Evolutionary conservation across 2,888 invertebrate species (phyloP).

Genomic region (Vanessa cardui): DNA sequence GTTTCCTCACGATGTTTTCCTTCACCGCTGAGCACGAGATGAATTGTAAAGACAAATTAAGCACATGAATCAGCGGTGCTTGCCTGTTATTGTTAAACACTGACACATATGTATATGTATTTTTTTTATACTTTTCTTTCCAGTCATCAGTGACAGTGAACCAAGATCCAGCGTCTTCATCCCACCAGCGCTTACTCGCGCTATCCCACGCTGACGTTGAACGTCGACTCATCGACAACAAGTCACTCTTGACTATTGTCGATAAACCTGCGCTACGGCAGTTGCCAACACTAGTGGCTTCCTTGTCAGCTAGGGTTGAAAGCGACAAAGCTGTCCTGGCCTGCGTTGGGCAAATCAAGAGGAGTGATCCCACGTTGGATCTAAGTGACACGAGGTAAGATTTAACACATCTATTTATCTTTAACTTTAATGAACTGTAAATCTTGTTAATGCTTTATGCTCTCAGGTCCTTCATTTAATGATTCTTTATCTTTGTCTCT

Average conservation of each 20-base stretch:
- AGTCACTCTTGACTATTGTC: constrained; percentile 92
- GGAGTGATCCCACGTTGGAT: constrained; percentile 83
- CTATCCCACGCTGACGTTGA: constrained; percentile 93
- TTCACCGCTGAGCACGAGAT: too few species aligned
- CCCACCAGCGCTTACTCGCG: constrained; percentile 94
- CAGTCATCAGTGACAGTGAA: constrained; percentile 81
- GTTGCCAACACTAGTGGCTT: constrained; percentile 85
- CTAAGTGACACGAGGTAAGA: constrained; percentile 84
- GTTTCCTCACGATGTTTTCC: too few species aligned
- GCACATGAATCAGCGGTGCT: too few species aligned
- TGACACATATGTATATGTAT: too few species aligned
- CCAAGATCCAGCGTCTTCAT: constrained; percentile 91
- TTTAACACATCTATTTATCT: too few species aligned
- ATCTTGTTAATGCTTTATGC: too few species aligned
- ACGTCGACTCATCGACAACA: constrained; percentile 94
- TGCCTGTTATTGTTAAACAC: too few species aligned
- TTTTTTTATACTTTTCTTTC: not conserved
- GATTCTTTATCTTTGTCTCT: too few species aligned
- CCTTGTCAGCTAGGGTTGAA: constrained; percentile 91
- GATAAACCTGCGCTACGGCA: constrained; percentile 92
- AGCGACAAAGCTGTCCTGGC: constrained; percentile 94
- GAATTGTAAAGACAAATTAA: too few species aligned
- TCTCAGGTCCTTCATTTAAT: too few species aligned
- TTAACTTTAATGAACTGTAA: not conserved
- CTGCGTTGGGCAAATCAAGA: constrained; percentile 86